A percentile compares a stretch with the other conserved stretches of the same genome.
phyloP scores from a whole-genome alignment of 2,113 vertebrate species.

The Strix aluco region DNA sequence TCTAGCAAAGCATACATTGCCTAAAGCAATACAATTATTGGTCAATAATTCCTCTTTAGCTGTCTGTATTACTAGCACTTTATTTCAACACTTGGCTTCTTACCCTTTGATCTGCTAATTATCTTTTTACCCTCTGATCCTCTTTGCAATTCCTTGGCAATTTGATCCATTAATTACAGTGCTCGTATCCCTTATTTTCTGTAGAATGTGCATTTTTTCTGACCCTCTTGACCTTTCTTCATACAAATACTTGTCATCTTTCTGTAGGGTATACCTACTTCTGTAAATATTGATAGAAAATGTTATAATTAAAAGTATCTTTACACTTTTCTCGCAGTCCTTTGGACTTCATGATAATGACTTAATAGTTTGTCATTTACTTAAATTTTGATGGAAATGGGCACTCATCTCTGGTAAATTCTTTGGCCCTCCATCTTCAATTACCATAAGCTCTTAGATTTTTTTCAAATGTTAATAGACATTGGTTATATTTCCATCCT shows the following conservation, averaged over 20 bases:
- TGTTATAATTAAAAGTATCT: conserved; percentile 6
- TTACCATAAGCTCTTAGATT: neutral
- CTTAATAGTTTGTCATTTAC: neutral
- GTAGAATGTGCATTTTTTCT: neutral
- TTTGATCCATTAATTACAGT: conserved; percentile 56
- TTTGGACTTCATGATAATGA: neutral
- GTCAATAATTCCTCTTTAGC: conserved; percentile 57
- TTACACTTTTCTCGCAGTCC: neutral
- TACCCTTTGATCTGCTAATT: conserved; percentile 63
- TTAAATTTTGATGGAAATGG: neutral
- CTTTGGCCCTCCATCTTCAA: neutral
- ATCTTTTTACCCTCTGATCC: conserved; percentile 49
- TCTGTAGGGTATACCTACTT: neutral
- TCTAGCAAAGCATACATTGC: conserved; percentile 4
- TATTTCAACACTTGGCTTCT: conserved; percentile 29
- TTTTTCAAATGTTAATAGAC: neutral
- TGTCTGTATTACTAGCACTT: conserved; percentile 22
- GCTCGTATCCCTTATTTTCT: neutral
- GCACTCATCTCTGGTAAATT: neutral
- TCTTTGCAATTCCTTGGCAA: conserved; percentile 41
- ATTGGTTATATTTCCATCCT: neutral
- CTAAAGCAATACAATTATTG: conserved; percentile 43
- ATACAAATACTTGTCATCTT: neutral
- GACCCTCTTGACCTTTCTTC: neutral
- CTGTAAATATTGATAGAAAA: neutral